A percentile compares a stretch with the other conserved stretches of the same genome.
phyloP scores from a whole-genome alignment of 1,140 invertebrate genomes.

The Solenopsis fugax region DNA sequence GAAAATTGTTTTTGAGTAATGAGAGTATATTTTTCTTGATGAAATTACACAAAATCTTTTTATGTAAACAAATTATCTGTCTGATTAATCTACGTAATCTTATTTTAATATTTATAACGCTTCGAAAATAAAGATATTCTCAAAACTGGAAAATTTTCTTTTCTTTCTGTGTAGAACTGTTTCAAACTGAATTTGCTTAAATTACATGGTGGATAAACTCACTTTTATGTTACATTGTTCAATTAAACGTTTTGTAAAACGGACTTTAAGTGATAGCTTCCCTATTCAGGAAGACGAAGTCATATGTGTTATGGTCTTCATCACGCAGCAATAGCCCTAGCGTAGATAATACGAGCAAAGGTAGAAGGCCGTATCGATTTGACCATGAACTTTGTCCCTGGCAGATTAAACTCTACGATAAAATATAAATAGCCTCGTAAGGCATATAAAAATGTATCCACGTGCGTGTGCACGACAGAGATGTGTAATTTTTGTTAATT shows the following conservation, averaged over 20 bases:
- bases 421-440: conserved; percentile 76
- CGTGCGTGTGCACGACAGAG: conserved; percentile 19
- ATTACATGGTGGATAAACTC: neutral
- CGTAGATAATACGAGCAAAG: conserved; percentile 57
- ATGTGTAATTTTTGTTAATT: conserved; percentile 8
- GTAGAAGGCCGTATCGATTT: conserved; percentile 85
- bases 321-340: conserved; percentile 36
- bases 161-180: neutral
- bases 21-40: too few relatives aligned
- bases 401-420: conserved; percentile 72
- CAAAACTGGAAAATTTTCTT: too few relatives aligned
- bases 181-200: conserved; percentile 31
- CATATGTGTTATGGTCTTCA: conserved; percentile 56
- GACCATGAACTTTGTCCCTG: conserved; percentile 84
- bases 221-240: neutral
- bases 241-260: neutral
- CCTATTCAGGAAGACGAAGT: conserved; percentile 10
- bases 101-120: too few relatives aligned
- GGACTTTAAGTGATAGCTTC: neutral
- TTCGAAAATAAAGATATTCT: too few relatives aligned
- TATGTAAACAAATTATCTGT: too few relatives aligned
- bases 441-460: conserved; percentile 20
- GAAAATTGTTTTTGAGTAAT: too few relatives aligned
- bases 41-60: too few relatives aligned
- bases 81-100: too few relatives aligned